Base-by-base conservation (phyloP, 2,888 invertebrate species). In the Ectemnius continuus region DNA sequence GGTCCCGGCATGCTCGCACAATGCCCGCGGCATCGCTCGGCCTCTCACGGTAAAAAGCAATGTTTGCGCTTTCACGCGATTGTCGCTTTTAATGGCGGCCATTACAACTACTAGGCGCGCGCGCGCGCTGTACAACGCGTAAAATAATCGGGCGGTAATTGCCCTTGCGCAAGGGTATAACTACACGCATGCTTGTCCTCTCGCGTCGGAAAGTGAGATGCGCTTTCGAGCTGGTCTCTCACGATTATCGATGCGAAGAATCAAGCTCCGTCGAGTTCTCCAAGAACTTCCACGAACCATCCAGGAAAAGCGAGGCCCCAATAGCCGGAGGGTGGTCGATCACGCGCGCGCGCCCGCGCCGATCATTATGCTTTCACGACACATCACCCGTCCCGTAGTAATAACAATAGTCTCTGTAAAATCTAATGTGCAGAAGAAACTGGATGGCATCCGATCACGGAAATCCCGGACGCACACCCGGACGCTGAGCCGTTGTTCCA, bases 11-110 rank as follows among this genome's bases (percentile, higher is more conserved):
- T 52, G 14, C 52, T 46, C 63, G 36, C 64, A 70, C 64, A 61
- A 63, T 65, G 23, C 70, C 23, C 56, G 47, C 45, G 47, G 58
- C 65, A 62, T 14, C 60, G 78, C 70, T 76, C 73, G 67, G 67
- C 68, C 71, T 73, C 69, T 70, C 60, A 45, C 67, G 64, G 70
- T 76, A 81, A 81, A 82, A 82, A 73, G 63, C 58, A 61, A 70
- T 57, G 64, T 61, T 70, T 45, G 73, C 71, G 62, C 66, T 68
- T 73, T 74, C 70, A 23, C 77, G 68, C 16, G 76, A 67, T 63
- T 52, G 67, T 70, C 60, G 48, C 28, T 26, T 73, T 66, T 61
- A 16, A 4, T 26, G 58, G 16, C 57, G 16, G 47, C 57, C 8
- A 36, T 36, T 36, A 36, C 36, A 36, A 36, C 36, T 36, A 36